These are phyloP conservation scores for Hoplodrina blanda DNA, from an alignment of 2,888 invertebrate genomes.

Conservation along the genomic window DNA sequence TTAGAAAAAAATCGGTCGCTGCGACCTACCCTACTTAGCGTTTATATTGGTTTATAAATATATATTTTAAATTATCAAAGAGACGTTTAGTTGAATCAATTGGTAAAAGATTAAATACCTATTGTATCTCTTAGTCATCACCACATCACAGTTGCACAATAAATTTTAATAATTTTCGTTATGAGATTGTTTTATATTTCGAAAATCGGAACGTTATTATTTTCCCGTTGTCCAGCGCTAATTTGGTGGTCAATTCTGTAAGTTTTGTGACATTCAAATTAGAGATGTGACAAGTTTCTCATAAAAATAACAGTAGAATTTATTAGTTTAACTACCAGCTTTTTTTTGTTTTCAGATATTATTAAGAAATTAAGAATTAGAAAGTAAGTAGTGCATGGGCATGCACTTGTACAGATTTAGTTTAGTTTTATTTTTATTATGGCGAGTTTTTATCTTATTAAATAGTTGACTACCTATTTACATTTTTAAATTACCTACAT, in stretches of 20 bases:
- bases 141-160: no score
- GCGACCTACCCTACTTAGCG: no score
- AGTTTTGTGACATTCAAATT: conserved; percentile 23
- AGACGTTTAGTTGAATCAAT: no score
- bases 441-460: background rate
- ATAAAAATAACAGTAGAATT: conserved; percentile 25
- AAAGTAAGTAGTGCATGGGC: conserved; percentile 34
- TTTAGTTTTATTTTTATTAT: background rate
- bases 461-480: no score
- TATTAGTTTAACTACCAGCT: background rate
- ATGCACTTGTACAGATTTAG: background rate
- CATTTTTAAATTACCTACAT: no score
- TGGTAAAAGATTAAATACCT: no score
- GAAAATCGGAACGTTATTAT: background rate
- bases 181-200: background rate
- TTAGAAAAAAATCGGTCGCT: no score
- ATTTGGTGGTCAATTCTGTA: conserved; percentile 30
- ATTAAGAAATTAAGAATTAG: background rate
- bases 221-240: conserved; percentile 18
- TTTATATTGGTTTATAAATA: no score
- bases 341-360: conserved; percentile 20
- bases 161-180: background rate
- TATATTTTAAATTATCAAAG: no score
- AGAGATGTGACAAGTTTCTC: conserved; percentile 27
- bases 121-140: no score